Conservation (phyloP, 2,797 vertebrate genomes). For the Discoglossus pictus region DNA sequence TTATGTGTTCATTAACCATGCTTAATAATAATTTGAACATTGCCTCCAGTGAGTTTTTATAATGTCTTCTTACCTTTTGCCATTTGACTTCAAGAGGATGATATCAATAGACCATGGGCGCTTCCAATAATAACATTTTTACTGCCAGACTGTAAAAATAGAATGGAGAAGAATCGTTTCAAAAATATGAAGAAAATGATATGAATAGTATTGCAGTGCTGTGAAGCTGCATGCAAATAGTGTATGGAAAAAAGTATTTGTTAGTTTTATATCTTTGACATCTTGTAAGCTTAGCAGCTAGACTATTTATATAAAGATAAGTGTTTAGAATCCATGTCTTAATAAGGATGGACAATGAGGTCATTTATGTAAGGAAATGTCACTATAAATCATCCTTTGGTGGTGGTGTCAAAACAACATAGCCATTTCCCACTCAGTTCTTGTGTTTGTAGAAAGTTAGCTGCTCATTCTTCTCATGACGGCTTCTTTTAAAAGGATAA, state of each 20-base stretch:
- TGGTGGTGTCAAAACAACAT: conserved; percentile 18
- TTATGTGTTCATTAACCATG: too few relatives aligned
- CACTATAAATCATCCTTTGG: not conserved
- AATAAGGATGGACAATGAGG: conserved; percentile 16
- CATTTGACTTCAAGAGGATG: conserved; percentile 3
- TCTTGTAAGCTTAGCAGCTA: not conserved
- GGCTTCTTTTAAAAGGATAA: too few relatives aligned
- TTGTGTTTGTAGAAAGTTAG: not conserved
- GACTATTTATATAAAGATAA: not conserved
- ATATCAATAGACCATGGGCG: not conserved
- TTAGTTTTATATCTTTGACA: not conserved
- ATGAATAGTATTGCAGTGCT: too few relatives aligned
- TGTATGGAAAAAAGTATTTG: conserved; percentile 1
- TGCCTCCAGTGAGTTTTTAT: too few relatives aligned
- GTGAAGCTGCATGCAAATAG: too few relatives aligned
- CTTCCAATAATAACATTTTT: not conserved
- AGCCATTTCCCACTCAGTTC: not conserved
- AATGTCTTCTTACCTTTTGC: too few relatives aligned
- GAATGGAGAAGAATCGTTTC: too few relatives aligned
- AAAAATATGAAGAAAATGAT: too few relatives aligned
- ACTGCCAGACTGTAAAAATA: too few relatives aligned
- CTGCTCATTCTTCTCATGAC: too few relatives aligned
- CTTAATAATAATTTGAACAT: too few relatives aligned
- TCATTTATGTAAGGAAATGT: conserved; percentile 19
- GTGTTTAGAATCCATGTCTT: conserved; percentile 5